Conservation (phyloP, 2,113 vertebrate genomes). For the Atractosteus spatula region DNA sequence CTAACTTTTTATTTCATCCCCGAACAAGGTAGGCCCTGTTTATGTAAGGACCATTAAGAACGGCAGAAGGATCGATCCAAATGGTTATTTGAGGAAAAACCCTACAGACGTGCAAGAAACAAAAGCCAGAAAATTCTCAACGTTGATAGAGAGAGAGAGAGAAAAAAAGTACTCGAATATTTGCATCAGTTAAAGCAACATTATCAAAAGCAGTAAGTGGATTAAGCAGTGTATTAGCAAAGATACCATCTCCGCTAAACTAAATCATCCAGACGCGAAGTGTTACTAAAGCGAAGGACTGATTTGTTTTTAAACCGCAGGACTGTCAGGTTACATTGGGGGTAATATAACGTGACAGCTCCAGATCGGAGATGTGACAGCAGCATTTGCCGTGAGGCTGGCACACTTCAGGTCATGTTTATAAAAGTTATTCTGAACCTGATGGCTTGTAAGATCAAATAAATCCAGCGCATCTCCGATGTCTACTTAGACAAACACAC, state of each 20-base stretch:
- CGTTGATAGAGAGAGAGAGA: not conserved
- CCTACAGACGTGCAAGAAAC: constrained; percentile 12
- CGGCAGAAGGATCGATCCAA: too few relatives aligned
- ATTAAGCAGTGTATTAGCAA: constrained; percentile 54
- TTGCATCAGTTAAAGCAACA: too few relatives aligned
- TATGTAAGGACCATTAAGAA: too few relatives aligned
- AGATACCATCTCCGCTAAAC: constrained; percentile 46
- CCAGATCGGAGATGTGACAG: constrained; percentile 62
- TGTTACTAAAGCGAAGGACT: constrained; percentile 59
- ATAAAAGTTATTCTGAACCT: constrained; percentile 69
- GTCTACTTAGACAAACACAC: constrained; percentile 58
- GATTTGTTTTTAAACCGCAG: constrained; percentile 69
- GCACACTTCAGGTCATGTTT: constrained; percentile 77
- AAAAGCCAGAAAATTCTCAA: constrained; percentile 23
- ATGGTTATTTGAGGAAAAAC: not conserved
- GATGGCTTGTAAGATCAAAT: constrained; percentile 76
- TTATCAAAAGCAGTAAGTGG: constrained; percentile 31
- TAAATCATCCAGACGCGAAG: constrained; percentile 59
- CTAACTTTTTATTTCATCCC: too few relatives aligned
- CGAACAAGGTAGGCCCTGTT: too few relatives aligned
- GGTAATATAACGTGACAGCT: constrained; percentile 55
- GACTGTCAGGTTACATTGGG: constrained; percentile 64
- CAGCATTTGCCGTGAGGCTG: constrained; percentile 69
- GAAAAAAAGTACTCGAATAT: not conserved
- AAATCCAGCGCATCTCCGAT: constrained; percentile 61